Evolutionary conservation across 2,888 invertebrate genomes (phyloP).

Genomic region (Autographa pulchrina): DNA sequence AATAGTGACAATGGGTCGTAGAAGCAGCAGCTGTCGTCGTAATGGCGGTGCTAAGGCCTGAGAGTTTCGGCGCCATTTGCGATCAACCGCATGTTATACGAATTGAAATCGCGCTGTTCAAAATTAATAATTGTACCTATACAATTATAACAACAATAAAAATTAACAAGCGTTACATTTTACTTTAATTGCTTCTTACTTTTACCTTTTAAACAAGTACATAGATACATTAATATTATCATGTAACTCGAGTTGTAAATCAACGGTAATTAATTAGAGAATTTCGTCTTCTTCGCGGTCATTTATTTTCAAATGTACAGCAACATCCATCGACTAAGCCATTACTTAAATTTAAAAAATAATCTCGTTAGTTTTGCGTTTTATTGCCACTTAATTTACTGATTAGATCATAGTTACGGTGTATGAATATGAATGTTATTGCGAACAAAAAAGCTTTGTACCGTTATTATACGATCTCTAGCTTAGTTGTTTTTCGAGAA

Average conservation of each 20-base stretch:
- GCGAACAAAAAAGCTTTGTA: constrained; percentile 39
- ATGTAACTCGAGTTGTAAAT: constrained; percentile 15
- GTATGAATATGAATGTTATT: constrained; percentile 43
- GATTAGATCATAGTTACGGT: constrained; percentile 60
- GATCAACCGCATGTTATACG: constrained; percentile 17
- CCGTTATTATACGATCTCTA: constrained; percentile 49
- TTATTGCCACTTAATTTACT: constrained; percentile 50
- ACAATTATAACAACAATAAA: not conserved
- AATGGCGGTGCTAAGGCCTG: constrained; percentile 56
- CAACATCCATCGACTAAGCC: constrained; percentile 6
- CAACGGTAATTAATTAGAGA: constrained; percentile 23
- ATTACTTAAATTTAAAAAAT: constrained; percentile 19
- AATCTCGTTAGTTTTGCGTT: constrained; percentile 56
- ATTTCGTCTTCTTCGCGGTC: constrained; percentile 18
- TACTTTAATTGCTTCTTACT: constrained; percentile 10
- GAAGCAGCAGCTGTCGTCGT: constrained; percentile 74
- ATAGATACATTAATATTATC: constrained; percentile 23
- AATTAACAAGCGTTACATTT: constrained; percentile 3
- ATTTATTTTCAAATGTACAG: constrained; percentile 33
- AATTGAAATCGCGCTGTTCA: not conserved
- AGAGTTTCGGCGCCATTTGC: constrained; percentile 59
- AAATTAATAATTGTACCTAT: not conserved
- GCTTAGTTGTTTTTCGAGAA: constrained; percentile 26
- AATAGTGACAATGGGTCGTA: constrained; percentile 69
- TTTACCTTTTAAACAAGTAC: constrained; percentile 16